Evolutionary conservation across 2,797 vertebrate species (phyloP), one percentile per base, ranked within the genome.

Genomic region (Philypnodon macrostomus): DNA sequence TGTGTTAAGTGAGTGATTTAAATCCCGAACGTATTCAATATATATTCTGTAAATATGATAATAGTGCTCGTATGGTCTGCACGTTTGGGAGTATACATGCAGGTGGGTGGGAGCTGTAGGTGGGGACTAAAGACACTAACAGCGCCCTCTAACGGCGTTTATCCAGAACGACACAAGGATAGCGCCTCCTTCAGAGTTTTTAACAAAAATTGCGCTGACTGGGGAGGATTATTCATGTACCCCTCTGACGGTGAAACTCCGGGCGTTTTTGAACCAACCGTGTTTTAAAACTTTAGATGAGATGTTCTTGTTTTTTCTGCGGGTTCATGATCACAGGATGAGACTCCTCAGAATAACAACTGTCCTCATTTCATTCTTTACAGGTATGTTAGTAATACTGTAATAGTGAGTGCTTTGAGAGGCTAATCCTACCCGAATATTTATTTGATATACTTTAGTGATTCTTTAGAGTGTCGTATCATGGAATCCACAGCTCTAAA

Each of bases 151-250:
- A 52, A 37, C 6, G 39, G 32, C 1, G 1, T 27, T 15, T 17
- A 16, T 2, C 14, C 18, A 13, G 27, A 14, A 31, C 10, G 21
- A 40, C 39, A 41, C 15, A 41, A 5, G 21, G 21, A 23, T 23
- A 41, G 37, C 21, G 2, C 7, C 39, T 41, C 2, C 21, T 23
- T 23, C 6, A 14, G 11, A 21, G 2, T 19, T 21, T 38, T 7
- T 19, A 38, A 21, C 35, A 39, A 18, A 23, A 23, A 7, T 14
- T 39, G 37, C 21, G 21, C 21, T 24, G 37, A 39, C 37, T 39
- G 21, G 14, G 24, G 39, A 13, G 9, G 6, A 10, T 27, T 24
- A 24, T 23, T 39, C 13, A 0, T 7, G 12, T 41, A 1, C 27
- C 6, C 13, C 12, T 8, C 7, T 23, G 21, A 41, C 21, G 19